phyloP scores from a whole-genome alignment of 2,888 invertebrate genomes.

The Coleophora deauratella region DNA sequence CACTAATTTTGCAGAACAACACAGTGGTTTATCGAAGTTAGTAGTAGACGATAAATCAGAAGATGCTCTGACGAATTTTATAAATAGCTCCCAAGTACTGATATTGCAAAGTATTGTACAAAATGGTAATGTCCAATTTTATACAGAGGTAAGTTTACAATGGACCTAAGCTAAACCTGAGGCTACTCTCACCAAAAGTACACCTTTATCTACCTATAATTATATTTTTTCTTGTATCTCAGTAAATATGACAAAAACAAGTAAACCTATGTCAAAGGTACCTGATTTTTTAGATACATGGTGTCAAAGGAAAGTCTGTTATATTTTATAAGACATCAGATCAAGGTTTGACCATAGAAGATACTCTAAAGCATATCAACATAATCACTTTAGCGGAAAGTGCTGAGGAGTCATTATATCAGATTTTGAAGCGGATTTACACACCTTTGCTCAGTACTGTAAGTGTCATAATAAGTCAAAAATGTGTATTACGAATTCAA shows the following conservation, averaged over 20 bases:
- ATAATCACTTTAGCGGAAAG: conserved; percentile 50
- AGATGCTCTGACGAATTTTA: conserved; percentile 47
- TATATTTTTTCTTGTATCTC: not conserved
- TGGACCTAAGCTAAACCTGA: too few species aligned
- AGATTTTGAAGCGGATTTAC: conserved; percentile 56
- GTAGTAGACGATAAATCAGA: conserved; percentile 35
- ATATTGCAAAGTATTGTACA: conserved; percentile 38
- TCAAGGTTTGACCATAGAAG: conserved; percentile 32
- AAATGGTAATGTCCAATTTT: conserved; percentile 28
- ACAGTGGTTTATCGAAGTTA: conserved; percentile 32
- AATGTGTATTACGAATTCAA: too few species aligned
- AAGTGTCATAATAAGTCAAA: too few species aligned
- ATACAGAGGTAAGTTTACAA: conserved; percentile 33
- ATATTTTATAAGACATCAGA: conserved; percentile 56
- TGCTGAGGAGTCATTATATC: conserved; percentile 57
- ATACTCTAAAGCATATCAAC: conserved; percentile 43
- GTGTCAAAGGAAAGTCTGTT: conserved; percentile 41
- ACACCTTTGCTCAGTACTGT: conserved; percentile 53
- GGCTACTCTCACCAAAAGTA: too few species aligned
- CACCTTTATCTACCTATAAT: too few species aligned
- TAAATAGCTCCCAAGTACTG: conserved; percentile 49
- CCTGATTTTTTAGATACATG: conserved; percentile 38
- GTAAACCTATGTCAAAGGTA: conserved; percentile 1
- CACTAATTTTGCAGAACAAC: conserved; percentile 38
- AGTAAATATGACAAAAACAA: not conserved